Evolutionary conservation across 2,888 invertebrate genomes (phyloP), one percentile per base, ranked within the genome.

Genomic region (Napeogenes sylphis): DNA sequence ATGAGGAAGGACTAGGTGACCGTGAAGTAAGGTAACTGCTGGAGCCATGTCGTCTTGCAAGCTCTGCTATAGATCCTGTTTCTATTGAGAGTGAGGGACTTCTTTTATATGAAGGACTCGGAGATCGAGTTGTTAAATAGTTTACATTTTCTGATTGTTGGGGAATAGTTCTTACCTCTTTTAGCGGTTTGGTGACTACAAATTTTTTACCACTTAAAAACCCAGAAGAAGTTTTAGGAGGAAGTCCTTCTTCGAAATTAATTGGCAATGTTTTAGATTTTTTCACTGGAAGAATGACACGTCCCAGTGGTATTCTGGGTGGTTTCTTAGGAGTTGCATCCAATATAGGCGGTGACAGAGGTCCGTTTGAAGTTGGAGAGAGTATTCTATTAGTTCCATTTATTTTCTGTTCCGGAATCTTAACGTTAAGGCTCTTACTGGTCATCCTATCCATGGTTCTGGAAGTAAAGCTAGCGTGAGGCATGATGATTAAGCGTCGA

Each of bases 1-100:
- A 87, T 12, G 75, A 74, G 3, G 87, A 85, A 12, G 93, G 93
- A 77, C 93, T 93, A 4, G 93, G 92, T 54, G 93, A 93, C 70
- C 93, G 86, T 42, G 92, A 91, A 45, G 88, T 80, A 14, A 88
- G 70, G 59, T 74, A 84, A 65, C 73, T 80, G 45, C 73, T 75
- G 12, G 87, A 77, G 32, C 80, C 82, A 73, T 91, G 91, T 60
- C 90, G 81, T 68, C 76, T 84, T 4, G 91, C 91, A 10, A 91
- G 81, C 71, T 91, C 91, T 58, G 90, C 85, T 66, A 91, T 91
- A 4, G 90, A 90, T 30, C 91, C 91, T 42, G 85, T 90, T 74
- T 91, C 91, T 21, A 91, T 87, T 6, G 86, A 84, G 30, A 80
- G 74, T 6, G 90, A 89, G 68, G 72, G 79, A 71, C 85, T 90